Base-by-base conservation (phyloP, 2,888 invertebrate genomes). In the Sabatieria punctata region DNA sequence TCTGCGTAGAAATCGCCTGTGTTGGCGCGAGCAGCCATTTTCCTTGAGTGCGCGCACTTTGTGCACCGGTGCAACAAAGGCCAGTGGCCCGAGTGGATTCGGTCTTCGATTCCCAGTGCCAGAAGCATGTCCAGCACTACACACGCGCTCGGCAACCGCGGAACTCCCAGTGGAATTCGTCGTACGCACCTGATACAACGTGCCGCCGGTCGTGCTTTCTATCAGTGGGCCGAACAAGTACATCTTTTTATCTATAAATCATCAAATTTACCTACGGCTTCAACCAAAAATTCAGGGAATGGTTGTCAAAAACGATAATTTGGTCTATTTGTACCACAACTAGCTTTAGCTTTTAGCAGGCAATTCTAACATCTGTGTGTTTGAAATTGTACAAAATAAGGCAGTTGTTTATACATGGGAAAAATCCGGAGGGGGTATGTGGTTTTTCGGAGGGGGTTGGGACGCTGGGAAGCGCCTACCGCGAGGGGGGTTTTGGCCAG, bases 1-100 rank as follows among this genome's bases (percentile, higher is more conserved):
- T 39, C 8, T 19, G 19, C 21, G 11, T 39, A 95, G 26, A 81
- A 89, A 66, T 88, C 95, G 1, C 89, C 95, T 0, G 79, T 95
- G 1, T 81, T 93, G 0, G 78, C 89, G 1, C 74, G 93, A 63
- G 95, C 97, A 2, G 80, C 85, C 0, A 75, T 95, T 45, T 70
- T 95, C 6, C 68, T 99, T 50, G 97, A 99, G 68, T 93, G 93
- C 66, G 82, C 91, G 0, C 82, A 91, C 65, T 82, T 95, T 57
- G 93, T 99, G 1, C 91, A 95, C 64, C 79, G 85, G 54, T 99
- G 97, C 68, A 97, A 95, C 67, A 85, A 85, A 64, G 93, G 93
- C 0, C 86, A 89, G 57, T 97, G 97, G 97, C 95, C 97, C 0
- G 78, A 80, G 46, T 97, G 97, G 64, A 60, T 63, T 38, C 49